Base-by-base conservation (phyloP, 1,140 invertebrate species). In the Manduca sexta region DNA sequence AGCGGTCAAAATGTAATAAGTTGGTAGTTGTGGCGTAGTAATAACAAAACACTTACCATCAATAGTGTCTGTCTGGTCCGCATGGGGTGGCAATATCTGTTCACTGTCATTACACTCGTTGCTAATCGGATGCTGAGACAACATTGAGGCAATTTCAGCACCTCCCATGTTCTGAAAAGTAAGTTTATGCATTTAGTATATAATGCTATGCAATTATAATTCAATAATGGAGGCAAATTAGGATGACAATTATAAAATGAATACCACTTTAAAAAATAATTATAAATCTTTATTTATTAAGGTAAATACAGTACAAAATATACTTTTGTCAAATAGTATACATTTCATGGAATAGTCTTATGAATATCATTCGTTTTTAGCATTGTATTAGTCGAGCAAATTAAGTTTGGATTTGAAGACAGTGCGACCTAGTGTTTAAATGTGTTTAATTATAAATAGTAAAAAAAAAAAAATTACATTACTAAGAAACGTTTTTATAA, bases 61-160 rank as follows among this genome's bases (percentile, higher is more conserved):
- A 53, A 90, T 89, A 51, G 88, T 86, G 67, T 90, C 89, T 38
- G 87, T 79, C 52, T 86, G 84, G 62, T 90, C 89, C 2, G 82
- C 80, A 47, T 88, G 88, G 10, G 88, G 87, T 35, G 79, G 88
- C 68, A 89, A 68, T 45, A 84, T 82, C 17, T 77, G 77, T 34
- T 88, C 86, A 38, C 58, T 68, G 16, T 89, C 88, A 38, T 82
- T 80, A 52, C 84, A 81, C 30, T 89, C 88, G 49, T 87, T 85
- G 56, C 72, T 68, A 48, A 88, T 66, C 11, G 72, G 62, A 50
- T 87, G 87, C 41, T 85, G 77, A 34, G 76, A 70, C 61, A 88
- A 67, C 68, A 88, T 74, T 10, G 83, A 67, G 10, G 77, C 73
- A 84, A 87, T 87, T 42, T 86, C 86, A 11, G 65, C 67, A 14